These are phyloP conservation scores for Globodera rostochiensis DNA, from an alignment of 1,140 invertebrate species.

Conservation along the genomic window DNA sequence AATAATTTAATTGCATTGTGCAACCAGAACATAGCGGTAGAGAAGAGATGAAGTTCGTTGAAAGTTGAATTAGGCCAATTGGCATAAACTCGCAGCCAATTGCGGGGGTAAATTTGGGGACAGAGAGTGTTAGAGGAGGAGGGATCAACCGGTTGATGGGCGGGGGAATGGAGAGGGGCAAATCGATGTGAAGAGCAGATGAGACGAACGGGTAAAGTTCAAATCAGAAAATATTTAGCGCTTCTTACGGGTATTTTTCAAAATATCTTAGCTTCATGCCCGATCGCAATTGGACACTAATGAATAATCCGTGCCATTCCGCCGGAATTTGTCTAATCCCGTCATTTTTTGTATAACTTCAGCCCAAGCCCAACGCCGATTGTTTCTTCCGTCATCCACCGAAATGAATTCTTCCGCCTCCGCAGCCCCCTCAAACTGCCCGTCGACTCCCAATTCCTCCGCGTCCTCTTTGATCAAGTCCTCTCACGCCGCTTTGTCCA, in stretches of 20 bases:
- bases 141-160: background rate
- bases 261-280: too few relatives aligned
- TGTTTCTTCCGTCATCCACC: background rate
- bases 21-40: background rate
- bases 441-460: background rate
- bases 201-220: background rate
- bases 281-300: too few relatives aligned
- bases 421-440: background rate
- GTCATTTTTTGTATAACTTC: background rate
- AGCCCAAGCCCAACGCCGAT: conserved; percentile 1
- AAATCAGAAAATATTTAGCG: background rate
- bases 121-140: background rate
- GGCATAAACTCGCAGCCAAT: conserved; percentile 16
- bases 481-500: background rate
- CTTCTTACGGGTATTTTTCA: background rate
- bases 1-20: background rate
- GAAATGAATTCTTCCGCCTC: conserved; percentile 7
- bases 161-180: background rate
- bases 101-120: background rate
- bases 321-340: too few relatives aligned
- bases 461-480: background rate
- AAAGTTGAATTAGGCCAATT: conserved; percentile 9
- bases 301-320: too few relatives aligned
- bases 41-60: background rate
- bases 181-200: background rate